Evolutionary conservation across 2,888 invertebrate species (phyloP).

Genomic region (Zonitis immaculata): DNA sequence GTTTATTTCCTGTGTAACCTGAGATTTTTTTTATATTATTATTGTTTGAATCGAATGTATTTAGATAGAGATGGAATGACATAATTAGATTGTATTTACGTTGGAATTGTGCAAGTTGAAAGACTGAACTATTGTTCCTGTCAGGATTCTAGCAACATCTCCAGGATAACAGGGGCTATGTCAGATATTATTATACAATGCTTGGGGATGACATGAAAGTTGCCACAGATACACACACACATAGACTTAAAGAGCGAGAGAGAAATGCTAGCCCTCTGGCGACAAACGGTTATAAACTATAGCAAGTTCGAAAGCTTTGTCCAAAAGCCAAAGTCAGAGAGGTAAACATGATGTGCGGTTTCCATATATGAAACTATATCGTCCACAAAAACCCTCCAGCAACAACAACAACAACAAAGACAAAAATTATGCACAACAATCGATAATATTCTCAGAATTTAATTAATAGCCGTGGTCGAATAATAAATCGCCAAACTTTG

Average conservation of each 20-base stretch:
- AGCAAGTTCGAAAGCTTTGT: conserved; percentile 21
- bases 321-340: conserved; percentile 14
- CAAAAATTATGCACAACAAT: too few relatives aligned
- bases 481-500: conserved; percentile 17
- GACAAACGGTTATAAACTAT: conserved; percentile 17
- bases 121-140: conserved; percentile 12
- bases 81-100: conserved; percentile 5
- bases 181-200: conserved; percentile 20
- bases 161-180: conserved; percentile 11
- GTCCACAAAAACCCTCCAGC: conserved; percentile 2
- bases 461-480: too few relatives aligned
- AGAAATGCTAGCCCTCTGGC: conserved; percentile 16
- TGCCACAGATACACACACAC: too few relatives aligned
- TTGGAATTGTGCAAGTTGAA: neutral
- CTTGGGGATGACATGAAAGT: conserved; percentile 20
- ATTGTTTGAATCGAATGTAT: too few relatives aligned
- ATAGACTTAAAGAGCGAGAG: too few relatives aligned
- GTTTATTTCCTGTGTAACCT: conserved; percentile 10
- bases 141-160: conserved; percentile 14
- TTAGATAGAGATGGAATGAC: neutral
- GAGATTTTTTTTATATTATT: too few relatives aligned
- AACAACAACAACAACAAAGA: too few relatives aligned
- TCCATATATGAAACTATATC: conserved; percentile 15
- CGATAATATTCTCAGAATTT: too few relatives aligned
- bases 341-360: conserved; percentile 21